Conservation (phyloP, 2,113 vertebrate species). For the Clarias macrocephalus region DNA sequence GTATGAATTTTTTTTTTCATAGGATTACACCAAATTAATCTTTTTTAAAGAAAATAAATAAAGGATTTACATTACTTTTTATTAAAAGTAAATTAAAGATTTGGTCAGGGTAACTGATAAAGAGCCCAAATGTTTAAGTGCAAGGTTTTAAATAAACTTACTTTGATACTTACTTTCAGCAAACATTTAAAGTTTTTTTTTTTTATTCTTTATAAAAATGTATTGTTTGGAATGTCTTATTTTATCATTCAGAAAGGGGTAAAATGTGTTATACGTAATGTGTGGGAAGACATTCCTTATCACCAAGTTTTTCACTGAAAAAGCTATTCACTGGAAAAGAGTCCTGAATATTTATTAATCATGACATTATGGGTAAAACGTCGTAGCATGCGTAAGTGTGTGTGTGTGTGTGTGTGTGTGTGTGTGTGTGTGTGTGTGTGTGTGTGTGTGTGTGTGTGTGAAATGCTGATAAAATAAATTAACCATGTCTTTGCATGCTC, state of each 20-base stretch:
- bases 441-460: background rate
- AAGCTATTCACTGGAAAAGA: slow-evolving; percentile 5
- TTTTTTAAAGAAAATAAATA: background rate
- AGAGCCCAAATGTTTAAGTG: background rate
- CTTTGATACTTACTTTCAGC: background rate
- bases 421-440: slow-evolving; percentile 8
- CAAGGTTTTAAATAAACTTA: background rate
- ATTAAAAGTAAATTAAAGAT: background rate
- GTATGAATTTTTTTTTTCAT: too few relatives aligned
- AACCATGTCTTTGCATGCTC: background rate
- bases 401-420: background rate
- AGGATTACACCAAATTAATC: too few relatives aligned
- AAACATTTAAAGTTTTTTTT: too few relatives aligned
- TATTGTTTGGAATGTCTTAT: too few relatives aligned
- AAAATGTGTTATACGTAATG: background rate
- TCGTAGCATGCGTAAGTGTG: slow-evolving; percentile 4
- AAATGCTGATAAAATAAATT: background rate
- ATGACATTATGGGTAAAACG: slow-evolving; percentile 22
- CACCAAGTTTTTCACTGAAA: background rate
- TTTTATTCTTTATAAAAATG: too few relatives aligned
- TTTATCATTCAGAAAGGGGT: background rate
- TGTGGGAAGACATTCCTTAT: background rate
- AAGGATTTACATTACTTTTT: background rate
- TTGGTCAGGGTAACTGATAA: background rate
- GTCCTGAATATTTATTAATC: slow-evolving; percentile 16